Conservation (phyloP, 2,113 vertebrate species). For the Oxyruncus cristatus region DNA sequence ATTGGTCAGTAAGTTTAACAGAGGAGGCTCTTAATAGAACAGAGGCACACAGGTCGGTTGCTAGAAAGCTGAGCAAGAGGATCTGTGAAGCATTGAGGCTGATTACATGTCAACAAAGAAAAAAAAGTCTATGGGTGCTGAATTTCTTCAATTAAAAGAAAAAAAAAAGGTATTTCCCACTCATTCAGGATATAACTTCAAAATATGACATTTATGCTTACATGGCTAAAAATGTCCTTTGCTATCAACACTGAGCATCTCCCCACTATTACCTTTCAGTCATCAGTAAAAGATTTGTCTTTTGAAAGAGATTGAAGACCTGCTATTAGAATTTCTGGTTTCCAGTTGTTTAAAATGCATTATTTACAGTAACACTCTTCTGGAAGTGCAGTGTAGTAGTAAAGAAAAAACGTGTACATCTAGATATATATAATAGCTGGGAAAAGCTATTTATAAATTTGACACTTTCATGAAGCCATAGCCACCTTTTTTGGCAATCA, state of each 20-base stretch:
- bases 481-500: constrained; percentile 42
- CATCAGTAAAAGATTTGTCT: constrained; percentile 19
- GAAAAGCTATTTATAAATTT: constrained; percentile 21
- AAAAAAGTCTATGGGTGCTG: background rate
- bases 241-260: background rate
- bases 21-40: background rate
- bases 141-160: background rate
- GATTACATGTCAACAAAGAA: background rate
- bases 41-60: background rate
- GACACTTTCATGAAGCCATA: constrained; percentile 36
- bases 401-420: background rate
- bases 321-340: constrained; percentile 27
- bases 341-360: constrained; percentile 22
- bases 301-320: constrained; percentile 36
- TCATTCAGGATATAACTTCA: background rate
- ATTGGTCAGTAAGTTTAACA: background rate
- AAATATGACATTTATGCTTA: constrained; percentile 30
- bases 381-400: background rate
- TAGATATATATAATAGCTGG: background rate
- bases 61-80: background rate
- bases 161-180: background rate
- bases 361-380: background rate
- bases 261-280: background rate
- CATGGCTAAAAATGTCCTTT: background rate
- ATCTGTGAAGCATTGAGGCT: background rate